A percentile compares a stretch with the other conserved stretches of the same genome.
These are phyloP conservation scores for Capreolus pygargus DNA, from an alignment of 2,113 vertebrate genomes.

Conservation along the genomic window DNA sequence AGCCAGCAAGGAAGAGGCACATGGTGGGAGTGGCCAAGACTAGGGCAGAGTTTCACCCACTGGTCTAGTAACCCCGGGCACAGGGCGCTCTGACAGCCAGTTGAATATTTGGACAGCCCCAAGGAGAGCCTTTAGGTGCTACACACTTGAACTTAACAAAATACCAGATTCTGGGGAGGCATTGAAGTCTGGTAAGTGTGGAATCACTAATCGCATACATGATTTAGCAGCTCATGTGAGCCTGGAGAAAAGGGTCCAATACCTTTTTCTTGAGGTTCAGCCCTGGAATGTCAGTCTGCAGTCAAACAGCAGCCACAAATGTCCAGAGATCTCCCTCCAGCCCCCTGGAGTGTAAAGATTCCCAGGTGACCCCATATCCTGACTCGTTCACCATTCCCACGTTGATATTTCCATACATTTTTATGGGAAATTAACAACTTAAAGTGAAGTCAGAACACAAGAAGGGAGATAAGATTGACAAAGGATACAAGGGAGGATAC, in stretches of 20 bases:
- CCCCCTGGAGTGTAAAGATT: no score
- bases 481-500: not conserved
- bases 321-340: not conserved
- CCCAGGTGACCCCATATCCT: not conserved
- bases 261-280: not conserved
- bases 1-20: not conserved
- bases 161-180: not conserved
- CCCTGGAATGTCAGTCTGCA: not conserved
- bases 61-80: not conserved
- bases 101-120: not conserved
- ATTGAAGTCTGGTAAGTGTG: not conserved
- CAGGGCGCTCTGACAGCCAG: not conserved
- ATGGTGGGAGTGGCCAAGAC: not conserved
- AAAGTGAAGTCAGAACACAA: not conserved
- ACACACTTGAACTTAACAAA: not conserved
- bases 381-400: not conserved
- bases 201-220: not conserved
- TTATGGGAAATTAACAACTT: not conserved
- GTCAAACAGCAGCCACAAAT: not conserved
- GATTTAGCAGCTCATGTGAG: not conserved
- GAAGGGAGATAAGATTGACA: not conserved
- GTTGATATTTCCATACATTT: not conserved
- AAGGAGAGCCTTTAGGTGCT: not conserved
- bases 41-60: not conserved
- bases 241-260: not conserved